A percentile compares a stretch with the other conserved stretches of the same genome.
phyloP scores from a whole-genome alignment of 2,888 invertebrate genomes.

The Chesias legatella region DNA sequence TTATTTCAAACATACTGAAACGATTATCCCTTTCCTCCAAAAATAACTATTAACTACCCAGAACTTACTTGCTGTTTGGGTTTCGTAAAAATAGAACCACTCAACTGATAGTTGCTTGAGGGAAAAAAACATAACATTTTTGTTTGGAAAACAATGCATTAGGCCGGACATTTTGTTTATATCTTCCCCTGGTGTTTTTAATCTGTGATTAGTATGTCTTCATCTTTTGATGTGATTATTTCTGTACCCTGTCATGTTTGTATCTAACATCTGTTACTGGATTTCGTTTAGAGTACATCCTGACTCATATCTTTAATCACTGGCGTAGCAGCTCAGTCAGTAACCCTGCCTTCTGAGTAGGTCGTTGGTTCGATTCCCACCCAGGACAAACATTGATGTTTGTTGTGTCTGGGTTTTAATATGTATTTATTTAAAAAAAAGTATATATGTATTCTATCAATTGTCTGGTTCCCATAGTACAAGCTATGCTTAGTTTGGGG shows the following conservation, averaged over 20 bases:
- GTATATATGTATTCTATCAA: too few species aligned
- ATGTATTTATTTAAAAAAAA: too few species aligned
- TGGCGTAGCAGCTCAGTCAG: too few species aligned
- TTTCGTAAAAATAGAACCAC: constrained; percentile 67
- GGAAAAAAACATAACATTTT: constrained; percentile 39
- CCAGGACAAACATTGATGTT: too few species aligned
- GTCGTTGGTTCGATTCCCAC: too few species aligned
- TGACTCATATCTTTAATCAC: too few species aligned
- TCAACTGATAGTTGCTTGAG: constrained; percentile 37
- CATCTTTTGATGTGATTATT: constrained; percentile 21
- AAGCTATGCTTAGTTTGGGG: too few species aligned
- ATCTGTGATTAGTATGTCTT: constrained; percentile 34
- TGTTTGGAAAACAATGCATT: constrained; percentile 73
- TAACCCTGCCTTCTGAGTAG: too few species aligned
- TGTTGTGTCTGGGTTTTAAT: too few species aligned
- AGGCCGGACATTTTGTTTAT: constrained; percentile 46
- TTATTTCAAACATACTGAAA: constrained; percentile 28
- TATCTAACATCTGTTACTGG: too few species aligned
- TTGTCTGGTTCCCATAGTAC: too few species aligned
- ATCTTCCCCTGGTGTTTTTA: constrained; percentile 31
- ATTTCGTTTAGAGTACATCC: too few species aligned
- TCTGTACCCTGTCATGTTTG: neutral
- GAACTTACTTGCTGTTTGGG: constrained; percentile 53
- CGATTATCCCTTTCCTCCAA: constrained; percentile 49
- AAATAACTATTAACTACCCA: constrained; percentile 65